These are phyloP conservation scores for Sander lucioperca DNA, from an alignment of 2,113 vertebrate species.

Conservation along the genomic window DNA sequence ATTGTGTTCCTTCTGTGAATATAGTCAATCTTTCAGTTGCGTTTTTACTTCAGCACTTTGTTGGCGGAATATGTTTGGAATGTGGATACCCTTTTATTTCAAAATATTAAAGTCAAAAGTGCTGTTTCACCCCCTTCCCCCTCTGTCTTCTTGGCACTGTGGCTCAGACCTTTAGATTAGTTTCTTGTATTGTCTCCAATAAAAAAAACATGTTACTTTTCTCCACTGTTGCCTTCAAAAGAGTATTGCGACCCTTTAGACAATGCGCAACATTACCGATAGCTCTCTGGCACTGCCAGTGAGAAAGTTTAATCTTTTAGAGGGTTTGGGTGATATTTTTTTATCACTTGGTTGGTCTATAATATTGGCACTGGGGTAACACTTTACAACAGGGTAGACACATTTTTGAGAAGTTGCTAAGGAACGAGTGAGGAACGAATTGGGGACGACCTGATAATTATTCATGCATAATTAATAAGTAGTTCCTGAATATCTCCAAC, in stretches of 20 bases:
- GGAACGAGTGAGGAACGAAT: not conserved
- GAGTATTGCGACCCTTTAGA: not conserved
- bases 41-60: slow-evolving; percentile 18
- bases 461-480: too few relatives aligned
- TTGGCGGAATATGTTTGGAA: slow-evolving; percentile 20
- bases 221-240: not conserved
- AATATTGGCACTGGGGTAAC: not conserved
- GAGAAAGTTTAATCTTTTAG: not conserved
- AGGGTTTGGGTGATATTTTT: not conserved
- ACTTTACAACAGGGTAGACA: not conserved
- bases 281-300: not conserved
- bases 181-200: slow-evolving; percentile 15
- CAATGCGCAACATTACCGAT: not conserved
- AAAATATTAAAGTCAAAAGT: slow-evolving; percentile 31
- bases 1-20: slow-evolving; percentile 12
- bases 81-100: slow-evolving; percentile 15
- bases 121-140: not conserved
- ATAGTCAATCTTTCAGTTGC: not conserved
- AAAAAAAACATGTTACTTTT: not conserved
- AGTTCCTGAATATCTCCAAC: not conserved
- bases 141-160: slow-evolving; percentile 7
- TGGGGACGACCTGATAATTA: not conserved
- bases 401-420: not conserved
- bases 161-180: slow-evolving; percentile 24
- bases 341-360: slow-evolving; percentile 2